Evolutionary conservation across 2,888 invertebrate genomes (phyloP).

Genomic region (Brachyopa scutellaris): DNA sequence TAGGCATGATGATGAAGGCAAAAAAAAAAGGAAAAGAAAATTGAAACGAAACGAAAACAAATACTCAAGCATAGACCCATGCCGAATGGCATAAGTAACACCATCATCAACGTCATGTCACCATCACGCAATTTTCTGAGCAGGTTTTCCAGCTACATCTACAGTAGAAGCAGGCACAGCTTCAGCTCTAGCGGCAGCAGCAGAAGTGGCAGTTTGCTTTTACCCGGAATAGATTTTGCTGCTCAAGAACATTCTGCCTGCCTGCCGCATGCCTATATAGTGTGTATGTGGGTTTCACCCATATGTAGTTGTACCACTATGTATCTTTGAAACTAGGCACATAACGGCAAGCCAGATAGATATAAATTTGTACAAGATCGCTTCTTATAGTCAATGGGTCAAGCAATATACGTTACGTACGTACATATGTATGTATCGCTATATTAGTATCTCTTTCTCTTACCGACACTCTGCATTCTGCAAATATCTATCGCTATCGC

Average conservation of each 20-base stretch:
- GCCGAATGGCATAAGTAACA: conserved; percentile 71
- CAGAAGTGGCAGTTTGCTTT: conserved; percentile 54
- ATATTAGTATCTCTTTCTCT: not conserved
- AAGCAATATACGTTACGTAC: conserved; percentile 47
- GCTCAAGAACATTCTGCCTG: conserved; percentile 7
- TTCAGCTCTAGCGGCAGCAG: conserved; percentile 18
- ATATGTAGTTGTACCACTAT: conserved; percentile 64
- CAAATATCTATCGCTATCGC: conserved; percentile 4
- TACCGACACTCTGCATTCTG: conserved; percentile 9
- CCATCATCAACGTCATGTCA: conserved; percentile 71
- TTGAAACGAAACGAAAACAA: conserved; percentile 59
- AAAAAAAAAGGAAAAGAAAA: conserved; percentile 15
- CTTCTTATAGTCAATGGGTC: conserved; percentile 72
- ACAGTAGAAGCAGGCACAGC: conserved; percentile 26
- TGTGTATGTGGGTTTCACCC: conserved; percentile 51
- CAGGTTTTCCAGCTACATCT: conserved; percentile 51
- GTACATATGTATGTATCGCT: conserved; percentile 33
- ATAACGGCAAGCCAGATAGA: conserved; percentile 69
- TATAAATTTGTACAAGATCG: conserved; percentile 71
- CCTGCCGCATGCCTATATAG: conserved; percentile 25
- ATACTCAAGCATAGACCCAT: conserved; percentile 49
- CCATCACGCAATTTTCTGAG: conserved; percentile 72
- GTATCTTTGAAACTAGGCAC: conserved; percentile 65
- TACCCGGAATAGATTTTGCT: conserved; percentile 48
- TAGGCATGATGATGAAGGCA: conserved; percentile 62